Evolutionary conservation across 2,797 vertebrate genomes (phyloP), one percentile per base, ranked within the genome.

Genomic region (Babyrousa celebensis): DNA sequence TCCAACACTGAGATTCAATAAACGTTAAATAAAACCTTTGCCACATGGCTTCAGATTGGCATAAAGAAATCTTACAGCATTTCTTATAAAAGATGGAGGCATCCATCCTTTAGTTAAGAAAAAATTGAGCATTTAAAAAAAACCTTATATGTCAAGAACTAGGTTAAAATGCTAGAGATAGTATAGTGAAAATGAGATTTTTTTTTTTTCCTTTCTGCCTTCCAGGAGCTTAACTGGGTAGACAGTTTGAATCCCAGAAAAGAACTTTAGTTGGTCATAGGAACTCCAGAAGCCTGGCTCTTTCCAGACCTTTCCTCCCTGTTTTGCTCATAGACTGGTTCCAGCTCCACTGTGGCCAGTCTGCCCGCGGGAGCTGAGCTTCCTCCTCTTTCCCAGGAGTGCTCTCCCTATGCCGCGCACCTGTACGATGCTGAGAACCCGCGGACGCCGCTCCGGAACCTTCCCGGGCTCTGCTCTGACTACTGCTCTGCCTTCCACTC

Each of bases 381-480:
- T 16, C 4, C 25, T 1, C 16, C 63, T 58, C 25, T 86, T 95
- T 70, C 75, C 27, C 95, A 99, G 99, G 99, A 99, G 97, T 99
- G 99, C 96, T 99, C 99, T 27, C 99, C 99, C 0, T 99, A 99
- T 0, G 99, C 99, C 0, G 99, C 99, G 21, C 99, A 99, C 92
- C 98, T 99, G 27, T 99, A 98, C 0, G 99, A 99, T 6, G 99
- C 99, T 0, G 99, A 99, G 97, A 99, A 99, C 94, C 98, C 98
- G 0, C 97, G 78, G 94, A 99, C 99, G 0, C 99, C 99, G 0
- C 98, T 99, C 85, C 98, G 99, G 94, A 98, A 98, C 72, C 97
- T 99, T 0, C 99, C 99, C 0, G 99, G 99, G 23, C 98, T 99
- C 78, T 99, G 99, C 96, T 98, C 98, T 11, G 96, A 98, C 95